Base-by-base conservation (phyloP, 2,888 invertebrate genomes). In the Mythimna lalbum region DNA sequence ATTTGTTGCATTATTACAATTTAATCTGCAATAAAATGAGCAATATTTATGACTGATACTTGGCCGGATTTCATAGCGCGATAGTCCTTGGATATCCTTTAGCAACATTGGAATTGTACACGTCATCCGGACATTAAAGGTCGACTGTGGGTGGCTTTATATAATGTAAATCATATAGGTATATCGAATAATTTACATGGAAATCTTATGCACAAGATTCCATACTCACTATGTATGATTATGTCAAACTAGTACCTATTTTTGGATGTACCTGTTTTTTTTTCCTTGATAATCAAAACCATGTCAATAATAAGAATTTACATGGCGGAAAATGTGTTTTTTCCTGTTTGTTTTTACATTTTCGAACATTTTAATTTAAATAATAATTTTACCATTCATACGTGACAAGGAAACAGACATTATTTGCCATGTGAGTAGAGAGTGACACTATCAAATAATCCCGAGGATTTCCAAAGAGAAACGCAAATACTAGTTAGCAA, bases 401-500 rank as follows among this genome's bases (percentile, higher is more conserved):
- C 4, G 31, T 70, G 78, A 70, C 57, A 69, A 63, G 56, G 39
- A 69, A 43, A 68, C 67, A 68, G 60, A 14, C 36, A 62, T 53
- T 55, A 59, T 63, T 63, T 61, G 63, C 23, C 21, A 6, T 64
- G 60, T 52, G 59, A 61, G 60, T n/a, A 53, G 5, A 68, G 47
- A 50, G 55, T 69, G 70, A 64, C 63, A 67, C 74, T 74, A 74
- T 78, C 73, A 76, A 82, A 80, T 77, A 76, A 81, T 80, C 59
- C 71, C 17, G 63, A 76, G 63, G 73, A 86, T 83, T 77, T 74
- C 70, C 73, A 81, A 86, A 87, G 83, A 83, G 86, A 88, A 87
- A 86, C 82, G 80, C 73, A 81, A 83, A 83, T 77, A 80, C 72
- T 73, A 78, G 78, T 75, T 73, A 52, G 77, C 87, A 86, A 88